Evolutionary conservation across 2,888 invertebrate genomes (phyloP), one percentile per base, ranked within the genome.

Genomic region (Synanthedon tipuliformis): DNA sequence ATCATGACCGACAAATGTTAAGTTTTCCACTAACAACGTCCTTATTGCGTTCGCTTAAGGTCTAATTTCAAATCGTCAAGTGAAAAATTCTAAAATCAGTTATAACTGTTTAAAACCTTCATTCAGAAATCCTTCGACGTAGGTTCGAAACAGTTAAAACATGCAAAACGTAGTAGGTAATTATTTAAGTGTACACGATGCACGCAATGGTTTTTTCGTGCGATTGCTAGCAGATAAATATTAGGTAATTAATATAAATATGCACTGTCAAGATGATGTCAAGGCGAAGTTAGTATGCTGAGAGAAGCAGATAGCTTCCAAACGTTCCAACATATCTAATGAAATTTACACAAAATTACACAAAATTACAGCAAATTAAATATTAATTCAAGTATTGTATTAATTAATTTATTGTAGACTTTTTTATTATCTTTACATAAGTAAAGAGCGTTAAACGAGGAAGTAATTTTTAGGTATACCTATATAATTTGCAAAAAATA

Each of bases 221-320:
- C 63, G 62, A 52, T 62, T 60, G 61, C 60, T 59, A 49, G 55
- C 53, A 51, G 54, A 50, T 45, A 45, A 34, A 50, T 56, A 58
- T 61, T 59, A 56, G 56, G 56, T 65, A 65, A 67, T 68, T 65
- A 64, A 58, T 62, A 63, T 34, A 34, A 34, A 34, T 45, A 45
- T 64, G 61, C 64, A 58, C 55, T 55, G 62, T 61, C 55, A 55
- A 59, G 56, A 57, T 52, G 59, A 56, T 60, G 63, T 63, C 65
- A 61, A 67, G 68, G 68, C 57, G 59, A 53, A 52, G 55, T 50
- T 52, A 8, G 34, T 34, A 34, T 34, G 34, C 10, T 34, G 34
- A 34, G 27, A 34, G 34, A 34, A 34, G 34, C 34, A 34, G 34
- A 34, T 34, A 34, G 5, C 23, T 23, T 23, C 23, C 23, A 23